These are phyloP conservation scores for Thunnus thynnus DNA, from an alignment of 2,113 vertebrate genomes.

Conservation along the genomic window DNA sequence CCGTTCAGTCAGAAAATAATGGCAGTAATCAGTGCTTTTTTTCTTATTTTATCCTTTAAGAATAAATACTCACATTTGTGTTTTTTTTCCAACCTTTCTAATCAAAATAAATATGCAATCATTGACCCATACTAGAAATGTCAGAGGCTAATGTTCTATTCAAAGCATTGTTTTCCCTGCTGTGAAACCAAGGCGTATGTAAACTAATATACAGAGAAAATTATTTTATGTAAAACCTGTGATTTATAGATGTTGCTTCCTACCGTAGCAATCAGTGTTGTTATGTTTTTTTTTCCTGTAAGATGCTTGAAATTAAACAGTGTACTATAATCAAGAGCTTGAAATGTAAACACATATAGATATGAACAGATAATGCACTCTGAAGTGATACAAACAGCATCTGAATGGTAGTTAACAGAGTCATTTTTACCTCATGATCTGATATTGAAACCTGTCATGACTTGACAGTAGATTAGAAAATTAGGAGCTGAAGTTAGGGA, in stretches of 20 bases:
- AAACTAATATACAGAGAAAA: conserved; percentile 24
- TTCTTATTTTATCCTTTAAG: conserved; percentile 11
- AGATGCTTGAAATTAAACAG: not conserved
- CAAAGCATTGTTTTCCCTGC: conserved; percentile 10
- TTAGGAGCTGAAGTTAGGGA: not conserved
- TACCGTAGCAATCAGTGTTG: not conserved
- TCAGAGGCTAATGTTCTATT: conserved; percentile 31
- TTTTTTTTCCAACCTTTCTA: conserved; percentile 31
- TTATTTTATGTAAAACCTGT: not conserved
- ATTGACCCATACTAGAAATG: conserved; percentile 38
- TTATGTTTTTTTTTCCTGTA: conserved; percentile 4
- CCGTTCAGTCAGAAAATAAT: conserved; percentile 51
- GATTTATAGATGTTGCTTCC: not conserved
- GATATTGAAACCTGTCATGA: not conserved
- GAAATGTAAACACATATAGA: not conserved
- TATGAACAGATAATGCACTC: not conserved
- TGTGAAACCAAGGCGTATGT: conserved; percentile 26
- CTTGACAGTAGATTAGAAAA: not conserved
- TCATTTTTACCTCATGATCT: not conserved
- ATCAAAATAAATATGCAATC: conserved; percentile 58
- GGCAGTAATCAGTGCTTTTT: conserved; percentile 41
- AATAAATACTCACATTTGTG: conserved; percentile 29
- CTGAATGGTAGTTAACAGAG: not conserved
- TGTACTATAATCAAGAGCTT: not conserved
- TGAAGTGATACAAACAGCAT: not conserved